phyloP scores from a whole-genome alignment of 1,140 invertebrate species.

The Bombus vancouverensis region DNA sequence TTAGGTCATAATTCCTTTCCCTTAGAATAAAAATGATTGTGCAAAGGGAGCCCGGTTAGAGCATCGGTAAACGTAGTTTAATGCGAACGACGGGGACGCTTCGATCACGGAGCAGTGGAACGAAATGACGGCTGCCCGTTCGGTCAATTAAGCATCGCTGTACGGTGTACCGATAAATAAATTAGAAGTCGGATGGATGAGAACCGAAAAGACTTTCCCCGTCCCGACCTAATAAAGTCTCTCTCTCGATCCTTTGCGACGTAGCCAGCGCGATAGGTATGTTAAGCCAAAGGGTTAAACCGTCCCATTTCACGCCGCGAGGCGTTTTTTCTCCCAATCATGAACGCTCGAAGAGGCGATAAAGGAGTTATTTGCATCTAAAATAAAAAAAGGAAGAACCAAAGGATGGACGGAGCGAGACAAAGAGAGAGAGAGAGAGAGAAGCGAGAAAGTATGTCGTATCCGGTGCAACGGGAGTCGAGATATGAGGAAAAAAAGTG shows the following conservation, averaged over 20 bases:
- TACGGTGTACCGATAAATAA: background rate
- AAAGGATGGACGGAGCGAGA: background rate
- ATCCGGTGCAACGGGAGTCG: conserved; percentile 29
- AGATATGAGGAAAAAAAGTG: conserved; percentile 40
- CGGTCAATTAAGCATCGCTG: conserved; percentile 19
- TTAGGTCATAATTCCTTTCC: no score
- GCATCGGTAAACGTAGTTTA: no score
- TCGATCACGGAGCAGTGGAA: background rate
- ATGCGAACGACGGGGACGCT: background rate
- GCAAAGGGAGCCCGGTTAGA: background rate
- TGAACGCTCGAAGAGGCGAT: conserved; percentile 42
- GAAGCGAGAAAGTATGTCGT: conserved; percentile 43
- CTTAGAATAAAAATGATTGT: background rate
- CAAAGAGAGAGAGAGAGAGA: background rate
- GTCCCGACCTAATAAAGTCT: conserved; percentile 4
- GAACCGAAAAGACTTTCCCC: conserved; percentile 14
- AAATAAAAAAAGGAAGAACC: conserved; percentile 20
- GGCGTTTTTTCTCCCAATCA: conserved; percentile 27
- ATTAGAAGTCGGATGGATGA: conserved; percentile 1
- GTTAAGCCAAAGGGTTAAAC: conserved; percentile 41
- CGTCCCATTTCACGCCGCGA: conserved; percentile 12
- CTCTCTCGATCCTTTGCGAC: conserved; percentile 11
- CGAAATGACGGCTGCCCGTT: background rate
- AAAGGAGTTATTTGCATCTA: conserved; percentile 51
- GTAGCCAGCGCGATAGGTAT: background rate